phyloP scores from a whole-genome alignment of 2,113 vertebrate genomes.

The Toxostoma redivivum region DNA sequence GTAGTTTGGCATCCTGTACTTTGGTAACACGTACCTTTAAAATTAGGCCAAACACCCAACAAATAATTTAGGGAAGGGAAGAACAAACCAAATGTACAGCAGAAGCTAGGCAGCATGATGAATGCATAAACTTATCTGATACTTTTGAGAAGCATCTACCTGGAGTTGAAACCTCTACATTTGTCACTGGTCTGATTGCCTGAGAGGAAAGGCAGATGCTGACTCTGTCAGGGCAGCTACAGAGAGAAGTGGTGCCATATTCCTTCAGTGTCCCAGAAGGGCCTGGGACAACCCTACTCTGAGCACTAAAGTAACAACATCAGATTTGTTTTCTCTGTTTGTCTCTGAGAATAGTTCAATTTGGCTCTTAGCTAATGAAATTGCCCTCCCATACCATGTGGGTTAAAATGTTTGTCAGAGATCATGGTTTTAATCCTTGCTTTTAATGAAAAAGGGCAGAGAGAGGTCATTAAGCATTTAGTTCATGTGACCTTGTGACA shows the following conservation, averaged over 20 bases:
- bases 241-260: not conserved
- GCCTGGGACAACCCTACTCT: accelerated
- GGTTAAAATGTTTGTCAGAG: not conserved
- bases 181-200: not conserved
- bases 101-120: not conserved
- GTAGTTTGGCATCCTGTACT: not conserved
- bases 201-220: not conserved
- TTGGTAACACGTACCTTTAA: not conserved
- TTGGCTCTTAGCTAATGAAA: not conserved
- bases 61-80: not conserved
- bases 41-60: not conserved
- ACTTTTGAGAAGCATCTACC: not conserved
- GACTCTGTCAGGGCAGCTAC: not conserved
- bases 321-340: not conserved
- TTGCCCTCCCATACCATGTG: not conserved
- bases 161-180: not conserved
- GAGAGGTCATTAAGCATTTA: not conserved
- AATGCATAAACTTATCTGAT: not conserved
- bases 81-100: not conserved
- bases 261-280: accelerated
- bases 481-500: not conserved
- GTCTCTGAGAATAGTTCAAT: not conserved
- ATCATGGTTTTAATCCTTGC: not conserved
- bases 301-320: not conserved
- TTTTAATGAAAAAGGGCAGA: slow-evolving; percentile 5